Conservation (phyloP, 1,140 invertebrate genomes). For the Drosophila malerkotliana region DNA sequence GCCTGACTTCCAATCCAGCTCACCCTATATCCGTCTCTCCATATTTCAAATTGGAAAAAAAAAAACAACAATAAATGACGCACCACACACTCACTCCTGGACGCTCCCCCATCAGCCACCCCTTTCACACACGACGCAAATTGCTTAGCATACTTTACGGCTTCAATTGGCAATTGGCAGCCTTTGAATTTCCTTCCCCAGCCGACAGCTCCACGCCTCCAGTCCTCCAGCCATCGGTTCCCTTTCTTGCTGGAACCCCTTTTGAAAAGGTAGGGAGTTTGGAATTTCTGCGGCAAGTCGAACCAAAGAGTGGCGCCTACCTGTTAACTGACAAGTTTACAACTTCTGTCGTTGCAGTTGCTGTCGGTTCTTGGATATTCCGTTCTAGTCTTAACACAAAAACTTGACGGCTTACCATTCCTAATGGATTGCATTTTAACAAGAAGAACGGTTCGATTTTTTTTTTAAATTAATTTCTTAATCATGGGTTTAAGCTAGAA, state of each 20-base stretch:
- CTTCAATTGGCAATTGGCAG: conserved; percentile 81
- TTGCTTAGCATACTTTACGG: conserved; percentile 81
- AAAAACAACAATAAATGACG: conserved; percentile 70
- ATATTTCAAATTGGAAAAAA: conserved; percentile 48
- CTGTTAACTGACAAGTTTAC: conserved; percentile 75
- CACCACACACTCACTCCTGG: conserved; percentile 23
- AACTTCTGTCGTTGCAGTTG: conserved; percentile 50
- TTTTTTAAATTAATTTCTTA: neutral
- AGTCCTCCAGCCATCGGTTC: neutral
- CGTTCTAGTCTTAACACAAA: neutral
- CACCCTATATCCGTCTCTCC: neutral
- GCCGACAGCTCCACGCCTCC: conserved; percentile 18
- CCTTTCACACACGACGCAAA: conserved; percentile 50
- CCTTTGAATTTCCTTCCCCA: conserved; percentile 67
- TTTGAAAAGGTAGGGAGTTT: neutral
- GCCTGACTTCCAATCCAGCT: neutral
- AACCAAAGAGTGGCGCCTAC: conserved; percentile 58
- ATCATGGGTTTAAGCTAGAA: neutral
- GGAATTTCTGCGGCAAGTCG: neutral
- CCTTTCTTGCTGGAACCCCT: conserved; percentile 21
- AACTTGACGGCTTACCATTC: neutral
- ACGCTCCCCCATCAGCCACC: neutral
- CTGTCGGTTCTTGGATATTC: conserved; percentile 32
- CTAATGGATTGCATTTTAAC: neutral
- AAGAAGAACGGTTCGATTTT: neutral